phyloP scores from a whole-genome alignment of 2,888 invertebrate species.

The Microplitis deprimator region DNA sequence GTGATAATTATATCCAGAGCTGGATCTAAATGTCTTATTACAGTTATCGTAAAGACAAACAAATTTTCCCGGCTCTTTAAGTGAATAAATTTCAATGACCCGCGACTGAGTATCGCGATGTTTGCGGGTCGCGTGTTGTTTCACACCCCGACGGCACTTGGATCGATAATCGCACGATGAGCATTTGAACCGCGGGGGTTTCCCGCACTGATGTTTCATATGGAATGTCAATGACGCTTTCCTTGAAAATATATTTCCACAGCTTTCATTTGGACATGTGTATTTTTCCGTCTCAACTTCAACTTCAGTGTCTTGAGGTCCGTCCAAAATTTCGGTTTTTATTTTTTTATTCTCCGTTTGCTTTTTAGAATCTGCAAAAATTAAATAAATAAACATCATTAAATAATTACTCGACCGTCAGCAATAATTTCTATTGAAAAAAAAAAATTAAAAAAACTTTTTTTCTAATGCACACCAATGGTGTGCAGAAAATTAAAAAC shows the following conservation, averaged over 20 bases:
- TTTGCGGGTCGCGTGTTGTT: slow-evolving; percentile 11
- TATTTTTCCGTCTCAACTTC: neutral
- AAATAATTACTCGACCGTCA: neutral
- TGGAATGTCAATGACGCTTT: slow-evolving; percentile 64
- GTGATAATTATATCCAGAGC: neutral
- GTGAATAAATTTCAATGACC: neutral
- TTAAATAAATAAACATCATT: neutral
- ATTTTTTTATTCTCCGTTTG: neutral
- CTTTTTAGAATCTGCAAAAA: neutral
- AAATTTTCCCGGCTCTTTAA: neutral
- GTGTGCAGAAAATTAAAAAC: no score
- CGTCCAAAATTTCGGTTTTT: neutral
- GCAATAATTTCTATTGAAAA: no score
- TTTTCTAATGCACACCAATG: no score
- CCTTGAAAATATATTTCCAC: slow-evolving; percentile 61
- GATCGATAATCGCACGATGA: slow-evolving; percentile 53
- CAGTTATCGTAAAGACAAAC: neutral
- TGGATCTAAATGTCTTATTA: neutral
- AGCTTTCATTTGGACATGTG: slow-evolving; percentile 45
- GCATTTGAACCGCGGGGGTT: slow-evolving; percentile 55
- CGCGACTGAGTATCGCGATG: neutral
- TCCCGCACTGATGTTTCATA: slow-evolving; percentile 59
- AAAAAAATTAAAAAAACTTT: no score
- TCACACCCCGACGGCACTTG: neutral
- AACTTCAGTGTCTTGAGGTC: neutral